Evolutionary conservation across 2,888 invertebrate species (phyloP).

Genomic region (Epirrhoe alternata): DNA sequence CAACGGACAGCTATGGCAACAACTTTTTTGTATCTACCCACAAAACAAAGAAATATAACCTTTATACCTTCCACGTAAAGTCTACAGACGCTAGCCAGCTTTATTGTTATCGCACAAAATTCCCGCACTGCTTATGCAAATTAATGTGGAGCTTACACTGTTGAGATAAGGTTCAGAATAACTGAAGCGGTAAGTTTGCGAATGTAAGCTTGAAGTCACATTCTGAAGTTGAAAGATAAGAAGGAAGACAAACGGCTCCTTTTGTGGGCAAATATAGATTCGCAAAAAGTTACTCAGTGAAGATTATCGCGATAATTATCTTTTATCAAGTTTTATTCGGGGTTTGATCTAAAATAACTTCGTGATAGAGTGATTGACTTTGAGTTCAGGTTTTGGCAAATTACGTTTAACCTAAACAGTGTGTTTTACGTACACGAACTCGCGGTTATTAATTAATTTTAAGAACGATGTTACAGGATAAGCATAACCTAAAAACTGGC

Average conservation of each 20-base stretch:
- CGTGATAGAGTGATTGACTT: background rate
- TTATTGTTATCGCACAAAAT: constrained; percentile 29
- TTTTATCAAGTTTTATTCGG: constrained; percentile 13
- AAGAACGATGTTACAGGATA: no score
- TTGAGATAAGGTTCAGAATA: constrained; percentile 33
- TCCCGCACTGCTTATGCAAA: constrained; percentile 25
- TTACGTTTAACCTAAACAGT: no score
- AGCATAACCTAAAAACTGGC: background rate
- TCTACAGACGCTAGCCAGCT: constrained; percentile 29
- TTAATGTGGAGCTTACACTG: constrained; percentile 37
- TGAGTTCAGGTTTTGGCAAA: background rate
- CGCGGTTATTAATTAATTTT: no score
- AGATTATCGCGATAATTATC: constrained; percentile 36
- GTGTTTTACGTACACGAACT: no score
- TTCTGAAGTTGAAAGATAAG: constrained; percentile 64
- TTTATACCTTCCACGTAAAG: constrained; percentile 45
- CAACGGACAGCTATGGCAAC: constrained; percentile 62
- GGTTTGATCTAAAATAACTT: background rate
- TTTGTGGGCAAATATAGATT: constrained; percentile 56
- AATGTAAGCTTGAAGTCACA: constrained; percentile 59
- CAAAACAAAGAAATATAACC: constrained; percentile 43
- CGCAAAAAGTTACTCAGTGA: constrained; percentile 46
- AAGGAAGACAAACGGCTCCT: constrained; percentile 66
- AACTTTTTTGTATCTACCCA: constrained; percentile 41
- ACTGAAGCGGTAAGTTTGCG: constrained; percentile 39